Evolutionary conservation across 2,888 invertebrate species (phyloP), one percentile per base, ranked within the genome.

Genomic region (Orthosia gracilis): DNA sequence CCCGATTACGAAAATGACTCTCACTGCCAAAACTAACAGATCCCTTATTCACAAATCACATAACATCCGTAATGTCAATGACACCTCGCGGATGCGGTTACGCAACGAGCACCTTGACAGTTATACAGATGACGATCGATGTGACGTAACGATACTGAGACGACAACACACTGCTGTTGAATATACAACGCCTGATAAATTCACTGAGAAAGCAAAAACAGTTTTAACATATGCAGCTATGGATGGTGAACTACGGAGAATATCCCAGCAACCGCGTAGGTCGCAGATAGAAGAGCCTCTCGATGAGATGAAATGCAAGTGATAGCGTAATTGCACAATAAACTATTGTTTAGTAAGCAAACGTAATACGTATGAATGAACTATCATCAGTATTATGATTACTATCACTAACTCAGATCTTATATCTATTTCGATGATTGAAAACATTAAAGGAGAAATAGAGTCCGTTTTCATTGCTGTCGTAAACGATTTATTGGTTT

Each of bases 51-150:
- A 86, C 81, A 85, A 91, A 90, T 88, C 90, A 90, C 89, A 92
- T 89, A 89, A 94, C 90, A 93, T 92, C 92, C 92, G 93, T 93
- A 91, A 94, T 92, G 95, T 96, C 96, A 96, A 94, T 95, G 95
- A 96, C 96, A 94, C 93, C 92, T 90, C 89, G 91, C 93, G 92
- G 93, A 94, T 94, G 92, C 91, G 86, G 90, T 95, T 95, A 92
- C 93, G 93, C 92, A 96, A 96, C 87, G 67, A 88, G 90, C 95
- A 96, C 95, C 95, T 96, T 95, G 95, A 95, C 95, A 94, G 93
- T 92, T 88, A 85, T 79, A 92, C 91, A 87, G 92, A 94, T 92
- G 93, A 91, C 89, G 90, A 91, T 87, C 80, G 69, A 65, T 57
- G 81, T 93, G 92, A 94, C 91, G 93, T 93, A 94, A 94, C 87